phyloP scores from a whole-genome alignment of 2,888 invertebrate genomes.

The Pecten maximus region DNA sequence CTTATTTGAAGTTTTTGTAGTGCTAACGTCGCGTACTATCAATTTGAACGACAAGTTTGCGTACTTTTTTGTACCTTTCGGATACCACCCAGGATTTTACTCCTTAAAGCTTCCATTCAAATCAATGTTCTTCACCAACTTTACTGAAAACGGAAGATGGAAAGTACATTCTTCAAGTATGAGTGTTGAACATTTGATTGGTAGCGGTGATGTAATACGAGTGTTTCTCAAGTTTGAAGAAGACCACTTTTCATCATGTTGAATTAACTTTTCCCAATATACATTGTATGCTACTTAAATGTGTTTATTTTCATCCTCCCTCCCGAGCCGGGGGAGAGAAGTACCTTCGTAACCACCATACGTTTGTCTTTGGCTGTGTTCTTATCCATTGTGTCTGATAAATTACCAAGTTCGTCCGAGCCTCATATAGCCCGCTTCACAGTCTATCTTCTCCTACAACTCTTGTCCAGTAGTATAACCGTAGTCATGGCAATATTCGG shows the following conservation, averaged over 20 bases:
- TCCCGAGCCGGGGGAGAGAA: background rate
- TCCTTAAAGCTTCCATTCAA: background rate
- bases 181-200: background rate
- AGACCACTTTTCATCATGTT: background rate
- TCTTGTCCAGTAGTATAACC: background rate
- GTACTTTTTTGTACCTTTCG: background rate
- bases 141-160: slow-evolving; percentile 5
- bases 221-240: background rate
- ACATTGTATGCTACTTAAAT: background rate
- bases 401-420: background rate
- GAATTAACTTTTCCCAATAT: background rate
- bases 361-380: background rate
- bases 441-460: background rate
- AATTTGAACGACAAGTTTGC: background rate
- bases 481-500: background rate
- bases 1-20: background rate
- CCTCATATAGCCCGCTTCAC: background rate
- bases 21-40: background rate
- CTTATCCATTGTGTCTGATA: background rate
- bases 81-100: background rate
- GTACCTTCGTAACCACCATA: background rate
- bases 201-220: background rate
- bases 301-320: background rate
- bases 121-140: background rate
- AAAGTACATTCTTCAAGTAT: background rate